A percentile compares a stretch with the other conserved stretches of the same genome.
Conservation (phyloP, 2,113 vertebrate genomes). For the Psephotus haematonotus region DNA sequence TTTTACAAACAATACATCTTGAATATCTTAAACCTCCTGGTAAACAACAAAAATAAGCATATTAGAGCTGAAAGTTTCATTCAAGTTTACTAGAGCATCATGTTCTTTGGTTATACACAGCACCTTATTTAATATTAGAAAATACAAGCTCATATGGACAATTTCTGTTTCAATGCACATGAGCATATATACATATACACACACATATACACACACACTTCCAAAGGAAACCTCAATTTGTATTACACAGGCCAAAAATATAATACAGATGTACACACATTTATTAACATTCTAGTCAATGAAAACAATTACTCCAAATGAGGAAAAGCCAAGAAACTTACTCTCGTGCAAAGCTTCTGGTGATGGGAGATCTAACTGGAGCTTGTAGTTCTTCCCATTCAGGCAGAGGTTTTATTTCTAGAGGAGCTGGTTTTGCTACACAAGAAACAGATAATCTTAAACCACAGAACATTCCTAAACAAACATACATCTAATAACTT, state of each 20-base stretch:
- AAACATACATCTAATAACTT: neutral
- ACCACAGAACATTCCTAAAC: neutral
- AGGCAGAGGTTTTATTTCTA: conserved; percentile 93
- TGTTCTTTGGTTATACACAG: neutral
- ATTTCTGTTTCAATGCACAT: neutral
- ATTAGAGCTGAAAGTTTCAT: neutral
- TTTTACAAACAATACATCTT: conserved; percentile 70
- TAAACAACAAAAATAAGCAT: conserved; percentile 30
- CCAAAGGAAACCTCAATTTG: neutral
- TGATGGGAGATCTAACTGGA: conserved; percentile 95
- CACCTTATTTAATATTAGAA: neutral
- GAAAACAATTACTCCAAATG: neutral
- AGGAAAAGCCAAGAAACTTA: conserved; percentile 78
- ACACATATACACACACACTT: neutral
- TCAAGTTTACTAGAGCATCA: neutral
- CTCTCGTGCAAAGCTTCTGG: conserved; percentile 96
- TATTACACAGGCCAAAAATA: neutral
- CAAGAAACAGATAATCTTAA: conserved; percentile 50
- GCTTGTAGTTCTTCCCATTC: conserved; percentile 95
- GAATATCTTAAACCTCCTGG: conserved; percentile 17
- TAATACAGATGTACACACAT: neutral
- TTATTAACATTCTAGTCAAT: neutral
- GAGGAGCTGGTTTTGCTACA: conserved; percentile 90
- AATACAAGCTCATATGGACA: neutral
- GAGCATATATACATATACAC: neutral